phyloP scores from a whole-genome alignment of 2,113 vertebrate species.

The Vulpes lagopus region DNA sequence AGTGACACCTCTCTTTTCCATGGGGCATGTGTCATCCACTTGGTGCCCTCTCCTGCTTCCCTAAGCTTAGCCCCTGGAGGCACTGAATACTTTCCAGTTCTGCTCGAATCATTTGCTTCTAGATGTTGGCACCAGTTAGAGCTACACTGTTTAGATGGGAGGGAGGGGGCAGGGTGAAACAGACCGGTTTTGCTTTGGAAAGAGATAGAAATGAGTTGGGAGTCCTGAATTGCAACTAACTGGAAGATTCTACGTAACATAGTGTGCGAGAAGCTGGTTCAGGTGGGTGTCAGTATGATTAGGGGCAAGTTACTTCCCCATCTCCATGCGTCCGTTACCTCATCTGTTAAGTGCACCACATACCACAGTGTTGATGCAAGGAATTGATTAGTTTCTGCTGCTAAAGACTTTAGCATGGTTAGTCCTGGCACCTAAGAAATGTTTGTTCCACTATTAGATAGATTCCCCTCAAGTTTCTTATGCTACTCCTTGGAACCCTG shows the following conservation, averaged over 20 bases:
- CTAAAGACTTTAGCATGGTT: background rate
- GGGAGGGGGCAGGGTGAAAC: background rate
- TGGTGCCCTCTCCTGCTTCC: background rate
- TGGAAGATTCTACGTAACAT: too few relatives aligned
- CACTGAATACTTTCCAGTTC: background rate
- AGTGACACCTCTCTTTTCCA: background rate
- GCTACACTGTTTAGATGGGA: background rate
- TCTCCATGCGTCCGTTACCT: background rate
- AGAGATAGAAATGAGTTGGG: too few relatives aligned
- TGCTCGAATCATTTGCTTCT: background rate
- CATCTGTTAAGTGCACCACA: background rate
- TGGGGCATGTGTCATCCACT: accelerated
- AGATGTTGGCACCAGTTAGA: background rate
- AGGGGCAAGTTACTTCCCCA: background rate
- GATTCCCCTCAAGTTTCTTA: background rate
- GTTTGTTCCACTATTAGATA: background rate
- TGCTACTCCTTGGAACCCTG: background rate
- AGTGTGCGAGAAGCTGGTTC: background rate
- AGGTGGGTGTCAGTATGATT: background rate
- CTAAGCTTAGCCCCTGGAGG: too few relatives aligned
- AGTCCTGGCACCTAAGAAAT: background rate
- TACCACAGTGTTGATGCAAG: background rate
- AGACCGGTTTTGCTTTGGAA: background rate
- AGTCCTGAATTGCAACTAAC: background rate
- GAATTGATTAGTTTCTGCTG: background rate